Base-by-base conservation (phyloP, 2,113 vertebrate species). In the Microtus oregoni region DNA sequence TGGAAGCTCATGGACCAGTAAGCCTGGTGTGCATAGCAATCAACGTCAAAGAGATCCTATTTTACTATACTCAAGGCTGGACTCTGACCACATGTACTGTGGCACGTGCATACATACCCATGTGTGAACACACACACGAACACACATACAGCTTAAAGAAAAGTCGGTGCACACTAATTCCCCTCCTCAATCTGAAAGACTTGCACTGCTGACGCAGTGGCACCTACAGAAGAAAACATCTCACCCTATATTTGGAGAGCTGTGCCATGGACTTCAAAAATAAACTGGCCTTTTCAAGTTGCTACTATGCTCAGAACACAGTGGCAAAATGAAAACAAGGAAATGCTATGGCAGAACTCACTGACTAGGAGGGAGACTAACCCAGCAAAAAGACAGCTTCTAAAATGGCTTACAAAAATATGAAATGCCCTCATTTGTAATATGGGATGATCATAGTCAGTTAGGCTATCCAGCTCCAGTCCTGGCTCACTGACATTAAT, bases 251-350 rank as follows among this genome's bases (percentile, higher is more conserved):
- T 95, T 82, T 94, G 73, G 44, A 85, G 58, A 76, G 35, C 55
- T 96, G 10, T 96, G 10, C 52, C 78, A 75, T 24, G 32, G 17
- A 41, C 70, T 14, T 86, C 86, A 47, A 94, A 92, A 96, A 15
- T 67, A 94, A n/a, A 91, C 26, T 32, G 30, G 83, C 6, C 24
- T 88, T 90, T 95, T 93, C 58, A 86, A 95, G 86, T 32, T 92
- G 77, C 67, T 89, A 82, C 67, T 89, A 61, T 50, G 50, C 77
- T 90, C 83, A 87, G 88, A 92, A 61, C 85, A 95, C 7, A 77
- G 50, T 41, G 44, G 70, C 24, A 77, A 96, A 97, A 93, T 50
- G 38, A 89, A 94, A 92, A 70, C 68, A 93, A 79, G 89, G 72
- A 87, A 93, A 90, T 67, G 90, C 63, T 76, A 86, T 12, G 50